These are phyloP conservation scores for Echinarachnius parma DNA, from an alignment of 53 echinoderm and acorn worm species.

Conservation along the genomic window DNA sequence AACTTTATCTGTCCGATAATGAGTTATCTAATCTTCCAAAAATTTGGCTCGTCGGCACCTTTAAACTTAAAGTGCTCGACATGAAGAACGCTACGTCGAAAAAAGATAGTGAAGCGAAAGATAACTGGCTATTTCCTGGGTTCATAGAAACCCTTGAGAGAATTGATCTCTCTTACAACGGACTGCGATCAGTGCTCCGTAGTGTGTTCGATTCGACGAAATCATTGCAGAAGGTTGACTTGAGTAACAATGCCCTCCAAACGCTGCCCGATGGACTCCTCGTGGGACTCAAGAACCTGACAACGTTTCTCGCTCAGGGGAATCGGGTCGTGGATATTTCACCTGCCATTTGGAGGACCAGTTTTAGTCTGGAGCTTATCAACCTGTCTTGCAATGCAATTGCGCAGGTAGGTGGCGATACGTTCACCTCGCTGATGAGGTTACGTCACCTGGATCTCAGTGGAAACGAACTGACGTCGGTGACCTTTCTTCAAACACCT, in stretches of 20 bases:
- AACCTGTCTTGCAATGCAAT: constrained; percentile 30
- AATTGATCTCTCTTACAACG: constrained; percentile 29
- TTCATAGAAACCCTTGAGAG: neutral
- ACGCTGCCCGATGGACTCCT: constrained; percentile 17
- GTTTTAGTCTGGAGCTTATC: constrained; percentile 26
- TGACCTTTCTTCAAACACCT: constrained; percentile 21
- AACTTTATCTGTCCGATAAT: constrained; percentile 30
- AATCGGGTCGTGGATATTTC: constrained; percentile 38
- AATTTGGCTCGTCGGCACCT: constrained; percentile 21
- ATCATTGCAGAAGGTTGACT: constrained; percentile 12
- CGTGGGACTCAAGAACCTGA: constrained; percentile 13
- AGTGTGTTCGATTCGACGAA: constrained; percentile 26
- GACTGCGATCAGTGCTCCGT: neutral
- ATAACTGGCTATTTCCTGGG: constrained; percentile 26
- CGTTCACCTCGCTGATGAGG: constrained; percentile 12
- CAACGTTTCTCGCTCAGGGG: constrained; percentile 37
- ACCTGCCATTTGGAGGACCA: constrained; percentile 11
- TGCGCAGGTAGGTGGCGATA: constrained; percentile 3
- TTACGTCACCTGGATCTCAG: constrained; percentile 38
- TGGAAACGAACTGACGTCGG: constrained; percentile 25
- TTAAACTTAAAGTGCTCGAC: constrained; percentile 13
- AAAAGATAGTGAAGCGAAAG: neutral
- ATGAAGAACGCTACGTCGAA: constrained; percentile 12
- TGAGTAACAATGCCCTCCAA: constrained; percentile 15
- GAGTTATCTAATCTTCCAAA: neutral